Percentiles rank a stretch among this genome's conserved stretches.
phyloP scores from a whole-genome alignment of 2,113 vertebrate genomes.

The Leptosomus discolor region DNA sequence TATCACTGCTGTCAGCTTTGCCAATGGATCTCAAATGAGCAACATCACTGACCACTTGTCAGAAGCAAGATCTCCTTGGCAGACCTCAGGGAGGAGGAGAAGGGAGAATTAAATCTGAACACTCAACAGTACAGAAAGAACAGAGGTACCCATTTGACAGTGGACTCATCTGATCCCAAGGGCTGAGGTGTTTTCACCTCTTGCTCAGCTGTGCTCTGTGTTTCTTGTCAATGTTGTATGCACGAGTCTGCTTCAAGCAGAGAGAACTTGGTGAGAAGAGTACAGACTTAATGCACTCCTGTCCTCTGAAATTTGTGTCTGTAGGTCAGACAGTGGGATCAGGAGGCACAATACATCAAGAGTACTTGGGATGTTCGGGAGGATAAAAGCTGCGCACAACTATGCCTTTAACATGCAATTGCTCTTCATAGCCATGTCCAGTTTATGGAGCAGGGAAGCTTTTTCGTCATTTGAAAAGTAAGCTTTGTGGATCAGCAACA shows the following conservation, averaged over 20 bases:
- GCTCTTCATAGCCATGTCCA: neutral
- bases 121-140: neutral
- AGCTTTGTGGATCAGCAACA: neutral
- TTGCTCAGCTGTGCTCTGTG: neutral
- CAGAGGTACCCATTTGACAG: fast-evolving
- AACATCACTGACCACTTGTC: neutral
- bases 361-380: neutral
- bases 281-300: neutral
- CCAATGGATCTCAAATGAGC: neutral
- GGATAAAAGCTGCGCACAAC: neutral
- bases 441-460: neutral
- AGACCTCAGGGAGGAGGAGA: neutral
- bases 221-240: neutral
- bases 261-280: neutral
- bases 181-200: neutral
- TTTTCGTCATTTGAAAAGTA: neutral
- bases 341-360: neutral
- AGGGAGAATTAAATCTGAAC: neutral
- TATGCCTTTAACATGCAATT: neutral
- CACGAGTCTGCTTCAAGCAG: neutral
- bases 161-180: neutral
- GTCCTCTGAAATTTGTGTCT: neutral
- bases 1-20: neutral
- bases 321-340: neutral
- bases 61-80: neutral